Evolutionary conservation across 2,888 invertebrate genomes (phyloP).

Genomic region (Glaucopsyche alexis): DNA sequence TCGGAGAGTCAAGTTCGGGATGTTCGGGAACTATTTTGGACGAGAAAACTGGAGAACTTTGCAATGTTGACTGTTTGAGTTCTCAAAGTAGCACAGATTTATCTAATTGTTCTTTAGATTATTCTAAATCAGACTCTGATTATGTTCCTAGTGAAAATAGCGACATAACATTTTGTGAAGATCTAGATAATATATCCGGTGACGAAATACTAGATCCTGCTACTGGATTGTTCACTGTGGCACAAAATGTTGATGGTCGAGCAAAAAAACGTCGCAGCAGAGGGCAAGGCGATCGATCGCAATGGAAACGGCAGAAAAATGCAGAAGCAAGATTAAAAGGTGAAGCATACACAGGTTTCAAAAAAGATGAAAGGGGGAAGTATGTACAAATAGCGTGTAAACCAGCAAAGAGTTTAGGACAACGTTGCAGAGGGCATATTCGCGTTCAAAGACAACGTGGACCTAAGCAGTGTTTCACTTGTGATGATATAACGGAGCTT

Average conservation of each 20-base stretch:
- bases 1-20: conserved; percentile 1
- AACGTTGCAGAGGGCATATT: background rate
- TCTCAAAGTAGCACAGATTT: conserved; percentile 1
- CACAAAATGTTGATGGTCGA: background rate
- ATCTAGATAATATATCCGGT: conserved; percentile 1
- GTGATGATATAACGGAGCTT: conserved; percentile 1
- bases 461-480: conserved; percentile 1
- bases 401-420: background rate
- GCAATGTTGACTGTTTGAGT: background rate
- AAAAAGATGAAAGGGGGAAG: conserved; percentile 1
- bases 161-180: background rate
- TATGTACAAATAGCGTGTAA: conserved; percentile 1
- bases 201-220: background rate
- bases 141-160: conserved; percentile 1
- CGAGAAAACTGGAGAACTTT: conserved; percentile 1
- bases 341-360: background rate
- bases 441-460: conserved; percentile 1
- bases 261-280: background rate
- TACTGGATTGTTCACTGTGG: conserved; percentile 1
- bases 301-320: conserved; percentile 1
- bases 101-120: background rate
- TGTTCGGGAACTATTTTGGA: background rate
- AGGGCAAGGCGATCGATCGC: conserved; percentile 1
- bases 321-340: conserved; percentile 1
- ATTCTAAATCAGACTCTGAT: conserved; percentile 1